Base-by-base conservation (phyloP, 2,113 vertebrate species). In the Rhynchopsitta pachyrhyncha region DNA sequence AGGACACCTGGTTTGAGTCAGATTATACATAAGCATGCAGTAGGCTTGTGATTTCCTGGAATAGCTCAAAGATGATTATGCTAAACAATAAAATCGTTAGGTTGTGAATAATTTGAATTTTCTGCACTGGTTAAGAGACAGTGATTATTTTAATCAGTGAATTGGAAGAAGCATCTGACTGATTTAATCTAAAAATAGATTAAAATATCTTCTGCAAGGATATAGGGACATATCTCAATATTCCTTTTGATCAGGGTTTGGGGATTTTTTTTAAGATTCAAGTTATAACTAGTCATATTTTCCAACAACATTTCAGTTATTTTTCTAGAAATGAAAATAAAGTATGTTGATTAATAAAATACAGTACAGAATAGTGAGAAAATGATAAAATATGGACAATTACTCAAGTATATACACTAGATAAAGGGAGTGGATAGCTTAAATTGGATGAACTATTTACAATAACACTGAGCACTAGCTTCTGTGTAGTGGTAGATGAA, bases 1-100 rank as follows among this genome's bases (percentile, higher is more conserved):
- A 88, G 66, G 55, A 77, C 64, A 62, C 22, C 37, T 71, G 47
- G 11, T 80, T 95, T 80, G 64, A 91, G 41, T 92, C 33, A 77
- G 82, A 91, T 80, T 44, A 62, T 62, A 83, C 20, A 35, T 71
- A 70, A 84, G 13, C 41, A 42, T 52, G 53, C 46, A 79, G 59
- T 49, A 78, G 76, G 46, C 44, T 92, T 92, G 64, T 66, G 67
- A 64, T 92, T 74, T 82, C 80, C 55, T 83, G 41, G 63, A 94
- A 57, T 27, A 82, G 49, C 90, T 94, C 37, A 81, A 57, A 87
- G 77, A 84, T 53, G 3, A 90, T 88, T 88, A 86, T 46, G 23
- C 50, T 87, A 92, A 94, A 92, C 74, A 92, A 92, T 93, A 76
- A 92, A 93, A 94, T 69, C 84, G 42, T 94, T 50, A 82, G 67